These are phyloP conservation scores for Craniophora ligustri DNA, from an alignment of 2,888 invertebrate genomes.

Conservation along the genomic window DNA sequence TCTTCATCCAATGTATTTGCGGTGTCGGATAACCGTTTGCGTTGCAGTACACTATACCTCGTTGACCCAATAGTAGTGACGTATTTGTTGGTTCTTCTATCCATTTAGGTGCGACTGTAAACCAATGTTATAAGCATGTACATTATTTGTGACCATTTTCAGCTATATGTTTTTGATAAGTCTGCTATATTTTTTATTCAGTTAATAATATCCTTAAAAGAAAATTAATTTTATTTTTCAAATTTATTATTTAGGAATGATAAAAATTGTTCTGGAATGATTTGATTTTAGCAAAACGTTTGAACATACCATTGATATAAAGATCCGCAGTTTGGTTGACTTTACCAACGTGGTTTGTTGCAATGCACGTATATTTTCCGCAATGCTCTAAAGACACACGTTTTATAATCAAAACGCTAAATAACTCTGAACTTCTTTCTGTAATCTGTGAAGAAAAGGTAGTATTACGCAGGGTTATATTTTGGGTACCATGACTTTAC, in stretches of 20 bases:
- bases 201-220: too few species aligned
- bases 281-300: not conserved
- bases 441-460: constrained; percentile 83
- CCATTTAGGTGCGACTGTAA: constrained; percentile 93
- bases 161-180: not conserved
- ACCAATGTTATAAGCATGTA: not conserved
- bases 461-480: constrained; percentile 15
- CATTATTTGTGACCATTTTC: not conserved
- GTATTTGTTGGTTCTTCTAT: constrained; percentile 92
- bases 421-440: constrained; percentile 91
- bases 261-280: too few species aligned
- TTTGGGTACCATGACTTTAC: constrained; percentile 10
- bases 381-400: constrained; percentile 91
- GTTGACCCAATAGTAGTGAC: constrained; percentile 91
- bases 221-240: too few species aligned
- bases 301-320: constrained; percentile 90
- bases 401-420: constrained; percentile 91
- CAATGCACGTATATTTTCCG: constrained; percentile 92
- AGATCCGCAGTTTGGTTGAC: constrained; percentile 91
- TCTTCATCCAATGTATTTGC: constrained; percentile 92
- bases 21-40: constrained; percentile 94
- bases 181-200: too few species aligned
- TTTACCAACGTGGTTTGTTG: constrained; percentile 92
- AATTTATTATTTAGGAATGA: too few species aligned
- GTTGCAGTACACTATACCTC: constrained; percentile 92